Conservation (phyloP, 2,797 vertebrate genomes). For the Onychomys torridus region DNA sequence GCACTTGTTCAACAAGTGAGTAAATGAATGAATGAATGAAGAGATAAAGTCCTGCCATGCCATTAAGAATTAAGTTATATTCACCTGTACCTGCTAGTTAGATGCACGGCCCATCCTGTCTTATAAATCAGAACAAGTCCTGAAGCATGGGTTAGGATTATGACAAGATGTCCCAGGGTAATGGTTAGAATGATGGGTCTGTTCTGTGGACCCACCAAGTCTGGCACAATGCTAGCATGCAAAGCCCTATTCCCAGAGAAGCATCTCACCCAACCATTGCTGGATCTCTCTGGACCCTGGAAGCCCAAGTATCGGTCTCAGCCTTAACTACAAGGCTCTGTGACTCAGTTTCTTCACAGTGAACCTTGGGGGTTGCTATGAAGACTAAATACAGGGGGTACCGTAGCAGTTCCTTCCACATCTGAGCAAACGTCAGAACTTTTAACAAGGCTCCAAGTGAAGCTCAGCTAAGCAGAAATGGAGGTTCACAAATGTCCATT, state of each 20-base stretch:
- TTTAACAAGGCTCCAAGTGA: neutral
- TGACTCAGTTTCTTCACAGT: neutral
- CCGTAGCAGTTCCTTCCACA: neutral
- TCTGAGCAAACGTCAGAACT: accelerated
- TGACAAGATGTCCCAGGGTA: neutral
- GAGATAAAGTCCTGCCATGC: neutral
- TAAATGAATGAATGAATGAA: neutral
- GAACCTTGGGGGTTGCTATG: neutral
- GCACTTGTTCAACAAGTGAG: neutral
- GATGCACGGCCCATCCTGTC: neutral
- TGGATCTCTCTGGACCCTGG: neutral
- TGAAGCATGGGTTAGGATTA: neutral
- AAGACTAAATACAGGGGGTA: neutral
- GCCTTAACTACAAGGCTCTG: neutral
- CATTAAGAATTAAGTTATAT: neutral
- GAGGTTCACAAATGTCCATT: neutral
- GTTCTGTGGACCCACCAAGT: neutral
- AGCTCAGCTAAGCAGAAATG: neutral
- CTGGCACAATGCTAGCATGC: neutral
- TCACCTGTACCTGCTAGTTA: neutral
- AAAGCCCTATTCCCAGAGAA: neutral
- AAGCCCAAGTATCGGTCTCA: neutral
- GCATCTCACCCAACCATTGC: accelerated
- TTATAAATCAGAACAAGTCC: neutral
- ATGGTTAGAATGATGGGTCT: neutral